phyloP scores from a whole-genome alignment of 2,888 invertebrate species.

The Deilephila porcellus region DNA sequence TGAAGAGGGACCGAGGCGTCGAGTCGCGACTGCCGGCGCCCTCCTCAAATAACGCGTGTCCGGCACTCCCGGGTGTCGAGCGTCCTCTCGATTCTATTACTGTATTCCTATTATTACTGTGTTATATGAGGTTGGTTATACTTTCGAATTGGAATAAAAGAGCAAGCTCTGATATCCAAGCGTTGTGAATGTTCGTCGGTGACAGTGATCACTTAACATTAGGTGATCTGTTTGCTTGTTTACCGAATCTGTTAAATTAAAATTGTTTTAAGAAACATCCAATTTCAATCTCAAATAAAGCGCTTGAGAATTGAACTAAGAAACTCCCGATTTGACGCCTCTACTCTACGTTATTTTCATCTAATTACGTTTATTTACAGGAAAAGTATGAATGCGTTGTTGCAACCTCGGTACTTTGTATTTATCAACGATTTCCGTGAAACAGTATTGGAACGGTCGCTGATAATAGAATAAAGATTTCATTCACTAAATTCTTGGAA shows the following conservation, averaged over 20 bases:
- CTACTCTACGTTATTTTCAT: no score
- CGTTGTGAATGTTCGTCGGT: no score
- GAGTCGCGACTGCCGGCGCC: constrained; percentile 54
- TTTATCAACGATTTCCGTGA: constrained; percentile 5
- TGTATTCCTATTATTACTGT: constrained; percentile 21
- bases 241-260: no score
- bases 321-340: no score
- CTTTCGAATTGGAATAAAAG: no score
- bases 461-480: constrained; percentile 16
- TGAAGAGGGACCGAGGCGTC: constrained; percentile 41
- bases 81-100: constrained; percentile 49
- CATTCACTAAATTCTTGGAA: constrained; percentile 3
- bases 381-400: not conserved
- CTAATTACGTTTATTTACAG: not conserved
- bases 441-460: not conserved
- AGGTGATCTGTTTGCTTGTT: no score
- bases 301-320: no score
- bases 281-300: no score
- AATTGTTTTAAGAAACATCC: no score
- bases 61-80: constrained; percentile 44
- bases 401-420: not conserved
- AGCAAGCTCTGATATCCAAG: no score
- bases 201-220: no score
- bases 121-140: no score
- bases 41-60: constrained; percentile 51